Evolutionary conservation across 2,888 invertebrate genomes (phyloP), one percentile per base, ranked within the genome.

Genomic region (Halictus quadricinctus): DNA sequence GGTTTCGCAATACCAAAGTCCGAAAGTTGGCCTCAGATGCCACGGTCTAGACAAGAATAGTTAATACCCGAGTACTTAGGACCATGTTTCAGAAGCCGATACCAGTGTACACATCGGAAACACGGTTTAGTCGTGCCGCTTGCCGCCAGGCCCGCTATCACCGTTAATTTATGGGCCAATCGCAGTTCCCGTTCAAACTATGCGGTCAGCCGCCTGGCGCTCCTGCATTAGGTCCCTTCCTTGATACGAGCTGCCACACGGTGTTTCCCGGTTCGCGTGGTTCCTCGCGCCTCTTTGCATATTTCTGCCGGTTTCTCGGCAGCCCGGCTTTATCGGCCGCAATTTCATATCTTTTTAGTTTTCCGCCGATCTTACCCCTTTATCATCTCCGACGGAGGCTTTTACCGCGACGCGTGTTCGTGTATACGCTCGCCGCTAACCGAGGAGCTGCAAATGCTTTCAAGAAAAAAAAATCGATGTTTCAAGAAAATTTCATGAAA

Each of bases 161-260:
- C 79, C 76, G 73, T 79, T 73, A 88, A 88, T 88, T 88, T 88
- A 88, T 83, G 70, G 81, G 21, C 41, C 83, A 74, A 88, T 88
- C 64, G 83, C 75, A 64, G 48, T 41, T 64, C 46, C 60, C 72
- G 79, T 78, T 74, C 76, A 29, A 18, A 74, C 69, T 64, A 66
- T 21, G 72, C 78, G 76, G 36, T 64, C 80, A 58, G 69, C 69
- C 21, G 69, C 69, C 21, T 13, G 78, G 48, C 36, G 72, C 72
- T n/a, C 50, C 72, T n/a, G 54, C 72, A 80, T 50, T 54, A 75
- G 72, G 36, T 80, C 54, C 25, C 25, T 48, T 77, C 41, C 74
- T 25, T 74, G 60, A 76, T 78, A 74, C 64, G 25, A 29, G 15
- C 15, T 21, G 36, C 41, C 21, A 21, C 36, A 58, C 41, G 72